A percentile compares a stretch with the other conserved stretches of the same genome.
These are phyloP conservation scores for Drosophila hamatofila DNA, from an alignment of 2,888 invertebrate species.

Conservation along the genomic window DNA sequence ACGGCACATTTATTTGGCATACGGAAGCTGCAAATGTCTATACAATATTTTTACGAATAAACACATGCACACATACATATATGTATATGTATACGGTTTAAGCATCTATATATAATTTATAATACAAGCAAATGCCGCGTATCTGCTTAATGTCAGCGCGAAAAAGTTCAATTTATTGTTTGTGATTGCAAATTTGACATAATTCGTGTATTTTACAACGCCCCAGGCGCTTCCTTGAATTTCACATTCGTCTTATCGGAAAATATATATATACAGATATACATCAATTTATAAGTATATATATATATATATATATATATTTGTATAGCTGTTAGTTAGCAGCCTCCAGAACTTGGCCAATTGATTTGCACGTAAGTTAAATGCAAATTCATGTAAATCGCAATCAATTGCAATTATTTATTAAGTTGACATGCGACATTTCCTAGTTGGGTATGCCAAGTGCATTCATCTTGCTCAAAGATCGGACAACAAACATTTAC, in stretches of 20 bases:
- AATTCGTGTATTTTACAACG: slow-evolving; percentile 60
- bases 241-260: slow-evolving; percentile 3
- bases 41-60: slow-evolving; percentile 19
- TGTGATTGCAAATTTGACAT: slow-evolving; percentile 75
- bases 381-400: slow-evolving; percentile 66
- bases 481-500: neutral
- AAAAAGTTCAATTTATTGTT: slow-evolving; percentile 61
- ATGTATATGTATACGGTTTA: slow-evolving; percentile 12
- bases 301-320: neutral
- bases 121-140: slow-evolving; percentile 43
- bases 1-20: slow-evolving; percentile 22
- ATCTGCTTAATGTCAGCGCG: slow-evolving; percentile 68
- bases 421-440: slow-evolving; percentile 56
- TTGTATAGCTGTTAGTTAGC: neutral
- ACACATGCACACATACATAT: neutral
- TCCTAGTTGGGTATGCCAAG: slow-evolving; percentile 41
- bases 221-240: slow-evolving; percentile 16
- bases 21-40: slow-evolving; percentile 60
- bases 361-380: slow-evolving; percentile 55
- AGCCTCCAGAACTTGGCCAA: slow-evolving; percentile 31
- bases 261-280: neutral
- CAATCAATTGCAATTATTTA: slow-evolving; percentile 71
- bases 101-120: slow-evolving; percentile 51
- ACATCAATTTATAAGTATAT: slow-evolving; percentile 4
- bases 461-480: slow-evolving; percentile 67